Base-by-base conservation (phyloP, 1,140 invertebrate species). In the Orchestia grillus region DNA sequence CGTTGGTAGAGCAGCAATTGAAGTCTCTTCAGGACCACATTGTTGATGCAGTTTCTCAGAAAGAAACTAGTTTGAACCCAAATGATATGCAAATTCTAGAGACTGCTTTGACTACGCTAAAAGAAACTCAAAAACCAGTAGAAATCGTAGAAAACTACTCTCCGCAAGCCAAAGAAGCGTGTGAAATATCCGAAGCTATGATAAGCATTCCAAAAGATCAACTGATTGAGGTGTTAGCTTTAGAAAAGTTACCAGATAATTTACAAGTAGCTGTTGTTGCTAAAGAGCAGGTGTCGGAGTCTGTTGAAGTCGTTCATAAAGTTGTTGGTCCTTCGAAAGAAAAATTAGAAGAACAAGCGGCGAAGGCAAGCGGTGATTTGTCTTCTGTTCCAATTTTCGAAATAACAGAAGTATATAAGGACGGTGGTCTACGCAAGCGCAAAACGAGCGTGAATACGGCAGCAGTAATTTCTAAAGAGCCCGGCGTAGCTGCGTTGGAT, bases 221-320 rank as follows among this genome's bases (percentile, higher is more conserved):
- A 44, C 44, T 94, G 3, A 47, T 40, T 19, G 92, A 44, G 36
- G 11, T 94, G 44, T 94, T 94, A 47, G 43, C 43, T 45, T 45
- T 94, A 19, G 44, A 94, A 94, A 94, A 94, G 8, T 40, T 47
- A n/a, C 43, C 6, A 45, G 43, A 94, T 15, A 43, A 91, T 47
- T 47, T 94, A 23, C 41, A 94, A 42, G 44, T 94, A 94, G 44
- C 92, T 94, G 43, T 94, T 4, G 92, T n/a, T 19, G 44, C 44
- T 44, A 94, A 94, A 40, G 43, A 94, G 11, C 40, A 44, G 36
- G 36, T 47, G 1, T 45, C 92, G 15, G 44, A 47, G 36, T 45
- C 43, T 11, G 92, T 94, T 47, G 92, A 94, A 47, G 44, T 94
- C 40, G 44, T 94, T 47, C 44, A 94, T 44, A 94, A 94, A 47